A percentile compares a stretch with the other conserved stretches of the same genome.
Evolutionary conservation across 1,140 invertebrate species (phyloP).

Genomic region (Heterodera schachtii): DNA sequence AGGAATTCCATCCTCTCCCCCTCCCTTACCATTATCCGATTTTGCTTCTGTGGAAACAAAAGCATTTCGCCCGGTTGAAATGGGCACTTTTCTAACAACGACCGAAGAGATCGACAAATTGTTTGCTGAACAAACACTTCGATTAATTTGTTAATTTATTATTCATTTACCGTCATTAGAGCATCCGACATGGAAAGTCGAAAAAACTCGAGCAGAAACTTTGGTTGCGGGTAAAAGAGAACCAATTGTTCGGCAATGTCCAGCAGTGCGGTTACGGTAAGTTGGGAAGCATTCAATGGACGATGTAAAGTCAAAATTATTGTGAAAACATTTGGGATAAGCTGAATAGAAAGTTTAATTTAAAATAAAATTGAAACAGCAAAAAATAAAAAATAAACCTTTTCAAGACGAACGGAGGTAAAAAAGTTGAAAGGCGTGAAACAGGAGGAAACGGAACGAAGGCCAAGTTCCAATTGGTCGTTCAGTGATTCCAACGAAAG

Average conservation of each 20-base stretch:
- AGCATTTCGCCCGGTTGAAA: constrained; percentile 40
- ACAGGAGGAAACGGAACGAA: neutral
- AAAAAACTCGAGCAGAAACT: constrained; percentile 32
- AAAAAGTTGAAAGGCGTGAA: neutral
- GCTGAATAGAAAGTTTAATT: neutral
- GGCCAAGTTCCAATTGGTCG: neutral
- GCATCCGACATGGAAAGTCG: neutral
- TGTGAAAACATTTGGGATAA: neutral
- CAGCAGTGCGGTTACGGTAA: constrained; percentile 15
- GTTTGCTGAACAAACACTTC: constrained; percentile 29
- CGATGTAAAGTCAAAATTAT: neutral
- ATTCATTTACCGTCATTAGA: neutral
- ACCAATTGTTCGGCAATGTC: neutral
- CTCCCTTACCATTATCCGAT: neutral
- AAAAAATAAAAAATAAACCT: neutral
- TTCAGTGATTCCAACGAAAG: neutral
- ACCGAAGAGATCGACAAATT: constrained; percentile 14
- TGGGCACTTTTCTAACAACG: constrained; percentile 20
- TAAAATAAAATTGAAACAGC: neutral
- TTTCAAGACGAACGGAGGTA: neutral
- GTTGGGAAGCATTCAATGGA: constrained; percentile 14
- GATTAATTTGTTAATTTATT: neutral
- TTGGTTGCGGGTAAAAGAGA: constrained; percentile 11
- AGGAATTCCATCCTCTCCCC: too few relatives aligned
- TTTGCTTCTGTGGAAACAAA: constrained; percentile 35